Evolutionary conservation across 1,140 invertebrate genomes (phyloP), one percentile per base, ranked within the genome.

Genomic region (Drosophila nebulosa): DNA sequence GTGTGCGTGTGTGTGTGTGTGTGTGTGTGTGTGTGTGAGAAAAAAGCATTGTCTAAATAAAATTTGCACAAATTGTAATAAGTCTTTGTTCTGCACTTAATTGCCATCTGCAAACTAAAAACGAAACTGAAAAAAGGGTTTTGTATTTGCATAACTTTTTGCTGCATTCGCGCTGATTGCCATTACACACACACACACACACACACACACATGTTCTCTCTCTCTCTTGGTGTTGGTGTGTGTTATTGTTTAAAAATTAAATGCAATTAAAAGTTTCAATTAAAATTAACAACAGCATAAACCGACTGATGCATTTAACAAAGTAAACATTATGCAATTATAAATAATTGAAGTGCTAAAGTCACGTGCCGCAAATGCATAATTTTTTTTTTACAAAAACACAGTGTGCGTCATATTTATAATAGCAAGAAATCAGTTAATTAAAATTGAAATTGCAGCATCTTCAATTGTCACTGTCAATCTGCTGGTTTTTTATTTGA

Each of bases 251-350:
- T 63, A 14, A 69, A 69, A 81, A 66, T 81, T 73, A 80, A 85
- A 85, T 78, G 64, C 81, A 85, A 85, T 85, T 86, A 80, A 85
- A 86, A 80, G 78, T 85, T 85, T 74, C 80, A 85, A 85, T 85
- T 85, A 86, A 85, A 85, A 81, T 86, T 75, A 81, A 80, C 74
- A 80, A 86, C 70, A 55, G 67, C 81, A 71, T 52, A 72, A 79
- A 66, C 35, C 32, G 66, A 70, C 57, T 64, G 63, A 46, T 59
- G 69, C 70, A 86, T 74, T 85, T 77, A 86, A 85, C 81, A 68
- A 76, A 81, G 78, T 85, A 86, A 85, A 85, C 75, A 85, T 85
- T 85, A 81, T 81, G 74, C 59, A 86, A 86, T 85, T 85, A 85
- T 78, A 86, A 78, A 85, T 85, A 86, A 85, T 85, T 88, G 64